Evolutionary conservation across 2,888 invertebrate genomes (phyloP), one percentile per base, ranked within the genome.

Genomic region (Rhamnusium bicolor): DNA sequence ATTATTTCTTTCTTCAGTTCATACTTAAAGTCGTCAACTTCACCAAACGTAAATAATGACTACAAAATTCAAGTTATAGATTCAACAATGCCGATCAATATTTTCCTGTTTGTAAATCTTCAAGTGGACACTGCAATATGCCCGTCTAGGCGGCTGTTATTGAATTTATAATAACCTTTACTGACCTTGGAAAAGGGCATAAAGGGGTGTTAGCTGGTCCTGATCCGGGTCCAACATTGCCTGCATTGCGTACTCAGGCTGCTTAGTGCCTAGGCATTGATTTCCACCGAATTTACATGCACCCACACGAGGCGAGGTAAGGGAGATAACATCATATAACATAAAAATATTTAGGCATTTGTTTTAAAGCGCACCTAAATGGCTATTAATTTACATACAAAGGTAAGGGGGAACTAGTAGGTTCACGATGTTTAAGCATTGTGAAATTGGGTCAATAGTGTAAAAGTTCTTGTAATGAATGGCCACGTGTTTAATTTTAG

Each of bases 231-330:
- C 78, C 76, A 79, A 81, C 81, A 79, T 73, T 71, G 82, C 79
- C 82, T 82, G 82, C 82, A 82, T 82, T 82, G 82, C 82, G 82
- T 82, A 81, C 40, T 40, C n/a, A 60, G 73, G 58, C 51, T 47
- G 77, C 27, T 56, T 54, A 56, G 16, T 29, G 74, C 54, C 58
- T 58, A 16, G 75, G 63, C 76, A 79, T 81, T 78, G 81, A 81
- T 80, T 80, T 79, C 78, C 66, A 16, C 47, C 54, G 53, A 54
- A 71, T 71, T 71, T 65, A 71, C 71, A 71, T 71, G 71, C 71
- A 71, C 56, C 53, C 29, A 16, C 18, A 40, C 32, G 8, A n/a
- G 16, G 29, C 46, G 24, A 14, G 51, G 65, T 51, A 24, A 12
- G 19, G 53, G 53, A 32, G 65, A 51, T 65, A 53, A 10, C 19